A percentile compares a stretch with the other conserved stretches of the same genome.
These are phyloP conservation scores for Ephydatia muelleri DNA, from an alignment of 37 sponge, comb jelly and placozoan genomes.

Conservation along the genomic window DNA sequence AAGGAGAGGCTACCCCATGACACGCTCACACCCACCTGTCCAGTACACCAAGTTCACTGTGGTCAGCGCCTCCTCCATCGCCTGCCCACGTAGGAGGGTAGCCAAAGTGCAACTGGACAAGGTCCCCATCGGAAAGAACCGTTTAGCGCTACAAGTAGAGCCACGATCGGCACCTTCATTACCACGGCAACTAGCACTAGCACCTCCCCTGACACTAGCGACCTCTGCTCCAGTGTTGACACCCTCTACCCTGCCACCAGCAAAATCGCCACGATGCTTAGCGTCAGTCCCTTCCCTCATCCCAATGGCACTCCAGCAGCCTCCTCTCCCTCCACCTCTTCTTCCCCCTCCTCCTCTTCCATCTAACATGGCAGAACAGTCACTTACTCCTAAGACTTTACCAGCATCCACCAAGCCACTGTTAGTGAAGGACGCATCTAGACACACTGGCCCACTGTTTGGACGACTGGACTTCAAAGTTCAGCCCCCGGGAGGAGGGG, in stretches of 20 bases:
- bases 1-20: neutral
- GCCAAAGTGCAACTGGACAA: neutral
- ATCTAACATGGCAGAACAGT: too few relatives aligned
- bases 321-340: neutral
- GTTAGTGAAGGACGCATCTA: neutral
- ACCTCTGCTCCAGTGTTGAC: neutral
- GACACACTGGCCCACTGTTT: neutral
- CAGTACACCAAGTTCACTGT: slow-evolving; percentile 64
- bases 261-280: neutral
- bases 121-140: neutral
- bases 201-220: neutral
- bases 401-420: neutral
- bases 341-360: too few relatives aligned
- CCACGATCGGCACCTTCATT: neutral
- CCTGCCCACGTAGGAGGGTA: neutral
- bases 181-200: neutral
- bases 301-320: neutral
- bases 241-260: neutral
- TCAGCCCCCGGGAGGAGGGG: neutral
- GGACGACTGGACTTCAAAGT: neutral
- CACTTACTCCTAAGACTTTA: neutral
- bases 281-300: neutral
- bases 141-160: neutral
- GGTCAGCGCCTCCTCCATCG: slow-evolving; percentile 37
- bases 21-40: slow-evolving; percentile 31